Evolutionary conservation across 2,888 invertebrate species (phyloP), one percentile per base, ranked within the genome.

Genomic region (Xestobium rufovillosum): DNA sequence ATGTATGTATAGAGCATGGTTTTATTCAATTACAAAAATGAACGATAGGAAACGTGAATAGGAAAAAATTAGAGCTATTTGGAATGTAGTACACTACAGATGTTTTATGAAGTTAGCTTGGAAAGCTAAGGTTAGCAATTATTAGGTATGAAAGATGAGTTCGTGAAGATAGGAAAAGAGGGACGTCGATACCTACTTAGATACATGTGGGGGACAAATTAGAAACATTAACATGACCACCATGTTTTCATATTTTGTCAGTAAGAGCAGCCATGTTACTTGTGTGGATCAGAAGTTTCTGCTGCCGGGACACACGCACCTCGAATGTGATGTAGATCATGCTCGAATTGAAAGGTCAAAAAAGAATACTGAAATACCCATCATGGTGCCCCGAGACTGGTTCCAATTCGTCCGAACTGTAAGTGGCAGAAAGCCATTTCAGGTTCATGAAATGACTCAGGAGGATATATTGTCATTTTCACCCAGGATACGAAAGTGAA

Each of bases 131-230:
- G n/a, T n/a, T n/a, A n/a, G n/a, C n/a, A n/a, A n/a, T n/a, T n/a
- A n/a, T n/a, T n/a, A n/a, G n/a, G n/a, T n/a, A n/a, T n/a, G n/a
- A n/a, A n/a, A n/a, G n/a, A n/a, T n/a, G n/a, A n/a, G n/a, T n/a
- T n/a, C n/a, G n/a, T n/a, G n/a, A n/a, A n/a, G n/a, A n/a, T n/a
- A n/a, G n/a, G n/a, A n/a, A n/a, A n/a, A n/a, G n/a, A n/a, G n/a
- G n/a, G n/a, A 42, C 34, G 45, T 49, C 14, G 28, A 36, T 33
- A 38, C 38, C 13, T 44, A 47, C 28, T 49, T 45, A 27, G 47
- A 47, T 23, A 42, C 43, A 39, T 48, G 47, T 42, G 47, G 46
- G 3, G 49, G 44, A 10, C 49, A 49, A 42, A 49, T 49, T 32
- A 41, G 44, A 31, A 46, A 49, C 19, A 44, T 43, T 14, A 43